Percentiles rank a stretch among this genome's conserved stretches.
phyloP scores from a whole-genome alignment of 2,888 invertebrate species.

The Acanthococcus lagerstroemiae region DNA sequence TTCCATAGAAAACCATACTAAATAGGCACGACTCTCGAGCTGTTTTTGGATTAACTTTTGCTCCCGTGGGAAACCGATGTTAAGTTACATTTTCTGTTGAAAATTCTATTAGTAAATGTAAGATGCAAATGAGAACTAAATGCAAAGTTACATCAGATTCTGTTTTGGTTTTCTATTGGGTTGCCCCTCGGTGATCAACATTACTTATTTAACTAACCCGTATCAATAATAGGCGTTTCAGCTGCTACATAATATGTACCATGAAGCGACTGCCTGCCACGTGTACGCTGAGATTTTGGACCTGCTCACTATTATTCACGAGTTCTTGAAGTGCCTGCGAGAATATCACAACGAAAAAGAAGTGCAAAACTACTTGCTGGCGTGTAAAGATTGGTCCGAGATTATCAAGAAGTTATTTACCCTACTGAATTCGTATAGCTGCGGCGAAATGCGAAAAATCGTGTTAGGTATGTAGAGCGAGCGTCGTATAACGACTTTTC shows the following conservation, averaged over 20 bases:
- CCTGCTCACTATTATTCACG: conserved; percentile 64
- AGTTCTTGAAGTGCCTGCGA: conserved; percentile 61
- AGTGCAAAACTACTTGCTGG: conserved; percentile 38
- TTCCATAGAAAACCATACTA: no score
- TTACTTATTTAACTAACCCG: conserved; percentile 25
- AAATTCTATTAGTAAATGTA: no score
- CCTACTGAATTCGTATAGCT: conserved; percentile 78
- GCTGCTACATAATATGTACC: conserved; percentile 85
- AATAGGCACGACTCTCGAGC: no score
- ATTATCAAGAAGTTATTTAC: conserved; percentile 77
- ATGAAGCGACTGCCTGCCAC: conserved; percentile 84
- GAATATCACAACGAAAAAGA: conserved; percentile 44
- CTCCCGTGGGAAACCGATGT: no score
- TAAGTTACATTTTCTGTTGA: no score
- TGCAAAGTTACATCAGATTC: not conserved
- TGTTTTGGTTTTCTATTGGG: no score
- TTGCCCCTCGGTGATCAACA: no score
- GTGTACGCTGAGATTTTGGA: conserved; percentile 75
- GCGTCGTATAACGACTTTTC: no score
- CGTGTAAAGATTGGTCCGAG: conserved; percentile 77
- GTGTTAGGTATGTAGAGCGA: conserved; percentile 67
- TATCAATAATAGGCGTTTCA: conserved; percentile 71
- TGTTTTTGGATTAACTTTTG: no score
- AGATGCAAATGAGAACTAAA: not conserved
- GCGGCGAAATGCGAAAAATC: conserved; percentile 67